Base-by-base conservation (phyloP, 1,140 invertebrate species). In the Holcopasites calliopsidis region DNA sequence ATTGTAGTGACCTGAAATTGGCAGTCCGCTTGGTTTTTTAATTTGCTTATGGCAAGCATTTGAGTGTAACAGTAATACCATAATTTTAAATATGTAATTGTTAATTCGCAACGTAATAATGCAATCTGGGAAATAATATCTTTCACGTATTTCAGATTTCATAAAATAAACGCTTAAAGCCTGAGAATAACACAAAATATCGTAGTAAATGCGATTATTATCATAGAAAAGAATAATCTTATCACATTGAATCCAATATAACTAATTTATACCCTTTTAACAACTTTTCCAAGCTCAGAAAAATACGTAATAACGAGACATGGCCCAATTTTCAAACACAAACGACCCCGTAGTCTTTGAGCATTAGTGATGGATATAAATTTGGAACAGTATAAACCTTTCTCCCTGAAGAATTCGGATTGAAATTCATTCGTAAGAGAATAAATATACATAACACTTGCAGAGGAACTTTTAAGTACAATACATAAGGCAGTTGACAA, bases 401-500 rank as follows among this genome's bases (percentile, higher is more conserved):
- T 40, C 40, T 60, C 21, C 44, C 42, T 70, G 61, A 31, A 70
- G 35, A 70, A 44, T 50, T 33, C 21, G 47, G 47, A 64, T 47
- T 49, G 23, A 35, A 73, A 7, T 54, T 55, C 54, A 28, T 23
- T 73, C 54, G 26, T 54, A 23, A 7, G 38, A 44, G 61, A 61
- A 60, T 65, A 49, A 47, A 28, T 62, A 33, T 40, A 38, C 65
- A 81, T 44, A 13, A 60, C 49, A 58, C 26, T 60, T 76, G 13
- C 11, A 33, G 66, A 28, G 11, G 69, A 49, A 58, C 21, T 64
- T 69, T 50, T 31, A 79, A 33, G 23, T 21, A 38, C 57, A 82
- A 55, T 77, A 80, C 66, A 38, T 70, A 35, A 23, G 77, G 69
- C 21, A 85, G 50, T 71, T 58, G 73, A 85, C 66, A 79, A 93